Base-by-base conservation (phyloP, 2,888 invertebrate species). In the Sarcophaga carnaria region DNA sequence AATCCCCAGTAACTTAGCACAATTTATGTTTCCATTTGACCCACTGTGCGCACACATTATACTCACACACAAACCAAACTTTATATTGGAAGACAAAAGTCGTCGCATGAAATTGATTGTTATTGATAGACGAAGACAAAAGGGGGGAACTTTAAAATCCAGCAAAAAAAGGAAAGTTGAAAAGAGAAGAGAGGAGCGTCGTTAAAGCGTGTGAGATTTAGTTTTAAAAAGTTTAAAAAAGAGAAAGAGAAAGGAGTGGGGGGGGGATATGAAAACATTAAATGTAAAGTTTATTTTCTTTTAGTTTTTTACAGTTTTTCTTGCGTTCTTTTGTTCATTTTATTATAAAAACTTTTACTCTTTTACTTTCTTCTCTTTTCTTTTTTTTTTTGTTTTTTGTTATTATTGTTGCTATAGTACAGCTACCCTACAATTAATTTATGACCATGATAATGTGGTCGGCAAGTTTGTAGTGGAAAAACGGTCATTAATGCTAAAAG, bases 41-140 rank as follows among this genome's bases (percentile, higher is more conserved):
- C 8, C 37, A 37, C 37, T 37, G 37, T 37, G 37, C 5, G 6
- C 6, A 1, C 37, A 37, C 37, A 37, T 37, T 37, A 37, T 6
- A 37, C 37, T n/a, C 47, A 47, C 45, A 67, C 59, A 37, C 27
- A 60, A 75, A 82, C n/a, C 78, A 69, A 80, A 85, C 54, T 54
- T 20, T 63, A 77, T 37, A 10, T 72, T 67, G 37, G 63, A 78
- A 75, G 27, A 69, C 27, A 75, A 79, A 85, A 82, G 60, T 79
- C 64, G 71, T 85, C 71, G 37, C 75, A 64, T 27, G 71, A 67
- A 82, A 85, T 85, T 79, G 85, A 81, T 75, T 78, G 78, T 76
- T 78, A 67, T 59, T 63, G 75, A 20, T 66, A 25, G 59, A 22
- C 25, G 54, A n/a, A 14, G 54, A 71, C 45, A 64, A 12, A 12